Conservation (phyloP, 2,888 invertebrate genomes). For the Drepanosiphum platanoidis region DNA sequence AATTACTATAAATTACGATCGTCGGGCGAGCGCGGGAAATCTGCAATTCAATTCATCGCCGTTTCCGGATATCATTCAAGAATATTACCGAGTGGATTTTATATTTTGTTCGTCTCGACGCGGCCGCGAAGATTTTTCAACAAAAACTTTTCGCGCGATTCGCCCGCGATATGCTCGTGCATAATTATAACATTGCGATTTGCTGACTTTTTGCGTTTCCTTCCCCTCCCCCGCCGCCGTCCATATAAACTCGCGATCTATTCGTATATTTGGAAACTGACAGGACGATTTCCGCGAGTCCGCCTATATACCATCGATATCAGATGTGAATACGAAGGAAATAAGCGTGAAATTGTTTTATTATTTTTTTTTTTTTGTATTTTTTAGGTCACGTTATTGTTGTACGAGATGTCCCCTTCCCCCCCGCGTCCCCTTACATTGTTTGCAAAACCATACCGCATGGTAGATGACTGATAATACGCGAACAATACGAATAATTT, state of each 20-base stretch:
- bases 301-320: background rate
- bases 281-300: background rate
- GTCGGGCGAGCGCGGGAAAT: background rate
- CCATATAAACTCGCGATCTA: background rate
- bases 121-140: background rate
- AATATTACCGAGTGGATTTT: conserved; percentile 32
- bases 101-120: background rate
- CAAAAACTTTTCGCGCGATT: conserved; percentile 14
- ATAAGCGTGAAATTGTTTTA: conserved; percentile 10
- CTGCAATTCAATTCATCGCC: conserved; percentile 47
- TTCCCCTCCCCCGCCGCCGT: background rate
- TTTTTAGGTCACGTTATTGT: background rate
- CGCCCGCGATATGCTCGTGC: too few relatives aligned
- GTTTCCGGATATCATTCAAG: conserved; percentile 39
- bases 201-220: background rate
- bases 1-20: too few relatives aligned
- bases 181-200: background rate
- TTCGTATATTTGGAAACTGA: background rate
- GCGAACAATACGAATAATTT: background rate
- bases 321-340: background rate
- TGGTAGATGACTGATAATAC: conserved; percentile 1
- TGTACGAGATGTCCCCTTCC: background rate
- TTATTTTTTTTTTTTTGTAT: background rate
- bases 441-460: background rate
- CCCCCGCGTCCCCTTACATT: background rate